phyloP scores from a whole-genome alignment of 1,140 invertebrate genomes.

The Zaprionus inermis region DNA sequence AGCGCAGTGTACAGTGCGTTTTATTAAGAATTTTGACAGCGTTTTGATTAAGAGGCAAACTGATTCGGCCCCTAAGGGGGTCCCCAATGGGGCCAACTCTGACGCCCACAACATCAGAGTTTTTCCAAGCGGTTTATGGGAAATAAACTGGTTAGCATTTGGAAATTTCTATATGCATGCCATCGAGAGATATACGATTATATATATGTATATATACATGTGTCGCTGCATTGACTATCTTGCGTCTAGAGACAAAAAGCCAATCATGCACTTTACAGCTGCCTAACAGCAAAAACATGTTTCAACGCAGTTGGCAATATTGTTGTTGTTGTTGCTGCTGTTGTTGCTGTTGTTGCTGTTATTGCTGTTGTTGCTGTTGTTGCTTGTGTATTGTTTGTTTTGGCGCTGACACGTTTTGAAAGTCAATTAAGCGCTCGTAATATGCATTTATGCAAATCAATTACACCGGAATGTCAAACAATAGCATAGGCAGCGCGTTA shows the following conservation, averaged over 20 bases:
- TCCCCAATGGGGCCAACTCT: constrained; percentile 3
- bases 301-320: neutral
- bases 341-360: constrained; percentile 7
- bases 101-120: constrained; percentile 38
- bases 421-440: constrained; percentile 76
- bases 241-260: constrained; percentile 42
- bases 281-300: constrained; percentile 63
- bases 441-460: constrained; percentile 71
- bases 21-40: constrained; percentile 80
- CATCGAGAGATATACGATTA: neutral
- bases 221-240: constrained; percentile 22
- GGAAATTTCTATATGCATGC: constrained; percentile 1
- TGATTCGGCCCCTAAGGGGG: neutral
- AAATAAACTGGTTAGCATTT: constrained; percentile 56
- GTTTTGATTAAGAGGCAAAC: constrained; percentile 71
- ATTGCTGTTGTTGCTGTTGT: constrained; percentile 17
- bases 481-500: constrained; percentile 6
- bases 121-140: constrained; percentile 28
- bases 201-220: neutral
- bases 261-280: constrained; percentile 63
- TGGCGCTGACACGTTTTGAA: constrained; percentile 68
- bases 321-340: neutral
- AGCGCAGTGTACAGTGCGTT: constrained; percentile 34
- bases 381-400: constrained; percentile 37
- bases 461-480: constrained; percentile 36